Evolutionary conservation across 2,888 invertebrate genomes (phyloP).

Genomic region (Trissolcus brochymenae): DNA sequence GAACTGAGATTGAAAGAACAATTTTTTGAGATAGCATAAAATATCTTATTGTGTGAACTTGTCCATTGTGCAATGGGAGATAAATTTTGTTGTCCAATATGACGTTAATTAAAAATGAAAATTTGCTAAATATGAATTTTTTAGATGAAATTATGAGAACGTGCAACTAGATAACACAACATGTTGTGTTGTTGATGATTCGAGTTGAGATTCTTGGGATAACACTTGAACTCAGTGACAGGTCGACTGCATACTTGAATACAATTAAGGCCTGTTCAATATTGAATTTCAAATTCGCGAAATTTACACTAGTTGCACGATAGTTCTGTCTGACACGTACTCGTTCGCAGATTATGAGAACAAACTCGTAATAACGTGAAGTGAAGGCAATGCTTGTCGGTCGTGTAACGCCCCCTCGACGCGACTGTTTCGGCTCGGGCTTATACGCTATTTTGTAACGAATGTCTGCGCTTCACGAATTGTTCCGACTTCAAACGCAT

Average conservation of each 20-base stretch:
- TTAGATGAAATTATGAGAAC: too few species aligned
- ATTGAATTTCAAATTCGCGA: constrained; percentile 50
- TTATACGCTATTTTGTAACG: constrained; percentile 36
- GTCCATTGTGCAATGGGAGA: too few species aligned
- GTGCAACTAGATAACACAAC: too few species aligned
- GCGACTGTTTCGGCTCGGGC: constrained; percentile 27
- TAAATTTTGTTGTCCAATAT: too few species aligned
- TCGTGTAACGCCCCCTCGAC: constrained; percentile 20
- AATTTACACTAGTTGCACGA: constrained; percentile 51
- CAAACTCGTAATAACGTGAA: constrained; percentile 48
- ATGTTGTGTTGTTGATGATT: too few species aligned
- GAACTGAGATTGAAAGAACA: too few species aligned
- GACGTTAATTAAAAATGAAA: too few species aligned
- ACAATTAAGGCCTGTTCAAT: constrained; percentile 44
- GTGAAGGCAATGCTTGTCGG: constrained; percentile 25
- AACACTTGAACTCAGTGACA: background rate
- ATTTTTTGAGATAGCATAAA: too few species aligned
- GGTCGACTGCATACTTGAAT: constrained; percentile 33
- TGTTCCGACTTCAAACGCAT: constrained; percentile 23
- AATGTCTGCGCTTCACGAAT: constrained; percentile 31
- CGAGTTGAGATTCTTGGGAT: constrained; percentile 2
- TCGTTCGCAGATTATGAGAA: constrained; percentile 54
- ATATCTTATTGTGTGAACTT: too few species aligned
- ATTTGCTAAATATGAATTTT: too few species aligned
- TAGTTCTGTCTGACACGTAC: constrained; percentile 50